phyloP scores from a whole-genome alignment of 2,113 vertebrate species.

The Paramisgurnus dabryanus region DNA sequence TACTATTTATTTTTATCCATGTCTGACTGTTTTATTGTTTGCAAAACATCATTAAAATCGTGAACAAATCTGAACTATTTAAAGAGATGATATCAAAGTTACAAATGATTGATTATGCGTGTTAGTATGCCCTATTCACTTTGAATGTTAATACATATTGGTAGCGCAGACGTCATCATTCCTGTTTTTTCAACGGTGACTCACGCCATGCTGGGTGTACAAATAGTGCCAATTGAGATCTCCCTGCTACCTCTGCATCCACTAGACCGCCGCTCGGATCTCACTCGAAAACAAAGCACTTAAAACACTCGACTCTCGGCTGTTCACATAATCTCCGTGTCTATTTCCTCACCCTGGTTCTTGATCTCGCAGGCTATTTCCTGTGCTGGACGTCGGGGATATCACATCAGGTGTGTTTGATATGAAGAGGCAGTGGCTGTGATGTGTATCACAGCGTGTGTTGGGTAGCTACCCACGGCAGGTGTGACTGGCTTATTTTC shows the following conservation, averaged over 20 bases:
- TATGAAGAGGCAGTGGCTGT: conserved; percentile 27
- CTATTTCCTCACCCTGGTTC: background rate
- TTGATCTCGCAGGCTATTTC: conserved; percentile 37
- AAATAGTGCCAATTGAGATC: conserved; percentile 55
- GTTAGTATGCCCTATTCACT: background rate
- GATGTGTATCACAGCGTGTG: conserved; percentile 34
- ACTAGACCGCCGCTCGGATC: conserved; percentile 41
- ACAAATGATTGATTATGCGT: too few species aligned
- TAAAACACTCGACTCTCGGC: conserved; percentile 51
- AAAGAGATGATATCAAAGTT: too few species aligned
- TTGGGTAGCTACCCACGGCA: conserved; percentile 48
- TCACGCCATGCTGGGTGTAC: conserved; percentile 36
- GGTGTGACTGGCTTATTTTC: conserved; percentile 40
- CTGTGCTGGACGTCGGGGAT: conserved; percentile 39
- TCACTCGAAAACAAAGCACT: conserved; percentile 46
- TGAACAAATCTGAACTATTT: too few species aligned
- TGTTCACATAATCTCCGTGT: conserved; percentile 50
- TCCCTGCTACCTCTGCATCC: conserved; percentile 29
- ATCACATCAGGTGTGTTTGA: conserved; percentile 24
- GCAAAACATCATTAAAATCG: too few species aligned
- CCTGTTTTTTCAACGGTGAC: conserved; percentile 35
- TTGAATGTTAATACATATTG: background rate
- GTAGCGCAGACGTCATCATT: conserved; percentile 17
- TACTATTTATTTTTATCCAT: too few species aligned
- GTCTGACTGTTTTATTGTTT: too few species aligned